Base-by-base conservation (phyloP, 1,140 invertebrate species). In the Camponotus vicinus region DNA sequence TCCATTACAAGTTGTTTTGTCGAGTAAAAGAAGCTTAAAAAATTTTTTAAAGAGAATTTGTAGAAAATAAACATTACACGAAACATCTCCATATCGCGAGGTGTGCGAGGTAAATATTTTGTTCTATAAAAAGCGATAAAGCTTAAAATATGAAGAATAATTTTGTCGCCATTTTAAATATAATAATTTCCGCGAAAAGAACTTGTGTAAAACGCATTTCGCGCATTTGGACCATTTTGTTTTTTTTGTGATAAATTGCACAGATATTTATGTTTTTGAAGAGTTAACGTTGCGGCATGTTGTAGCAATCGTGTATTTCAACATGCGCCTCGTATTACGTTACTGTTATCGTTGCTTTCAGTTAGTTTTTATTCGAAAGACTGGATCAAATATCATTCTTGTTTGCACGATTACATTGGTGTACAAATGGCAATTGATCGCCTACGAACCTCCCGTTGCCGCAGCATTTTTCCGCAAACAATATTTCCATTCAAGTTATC, bases 351-450 rank as follows among this genome's bases (percentile, higher is more conserved):
- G 75, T 76, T 61, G 13, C 11, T 27, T 11, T 42, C 27, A 32
- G 21, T 66, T 13, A 11, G 11, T 83, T 73, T 83, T 75, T 83
- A 73, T 75, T 76, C 57, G 64, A 15, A 52, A 37, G 49, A 32
- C 37, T n/a, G 27, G 76, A 79, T 85, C 64, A 34, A 73, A 66
- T 45, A 45, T 79, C 64, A 55, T 45, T 66, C 55, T 67, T 66
- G 75, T 66, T 63, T 42, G 32, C 40, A 21, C 64, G 55, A 61
- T 79, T 63, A 82, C 37, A 70, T 69, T 40, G 76, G 37, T 69
- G 67, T 61, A 66, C 76, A 80, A 86, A 70, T 70, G 42, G 15
- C 84, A 52, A 80, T 86, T 80, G 85, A 70, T 82, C 42, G 77
- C 32, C 49, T 45, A 37, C 49, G 45, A 45, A 21, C 27, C 0